Base-by-base conservation (phyloP, 2,888 invertebrate species). In the Heteropelma amictum region DNA sequence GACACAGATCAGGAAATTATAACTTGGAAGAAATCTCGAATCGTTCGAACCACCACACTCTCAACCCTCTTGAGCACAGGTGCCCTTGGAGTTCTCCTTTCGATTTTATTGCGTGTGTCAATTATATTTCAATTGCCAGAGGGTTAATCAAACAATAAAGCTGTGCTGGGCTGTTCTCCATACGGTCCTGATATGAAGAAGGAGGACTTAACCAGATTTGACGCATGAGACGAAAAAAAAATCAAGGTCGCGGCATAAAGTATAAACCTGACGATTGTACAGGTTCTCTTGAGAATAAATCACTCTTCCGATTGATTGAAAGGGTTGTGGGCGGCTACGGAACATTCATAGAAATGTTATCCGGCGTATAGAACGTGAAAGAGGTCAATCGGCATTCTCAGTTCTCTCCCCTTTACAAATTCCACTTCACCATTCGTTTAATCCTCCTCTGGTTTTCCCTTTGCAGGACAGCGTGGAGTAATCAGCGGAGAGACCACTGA, bases 271-370 rank as follows among this genome's bases (percentile, higher is more conserved):
- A 3, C 61, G 61, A 33, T 54, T 30, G 40, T 38, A 30, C 45
- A 65, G 56, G 64, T 60, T 58, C 51, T 33, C 42, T 58, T 19
- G 12, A n/a, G 40, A 38, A 45, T 64, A 3, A n/a, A 19, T 12
- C 38, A 70, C n/a, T n/a, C n/a, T n/a, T n/a, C n/a, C n/a, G 14
- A 78, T 79, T 75, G 80, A 82, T 80, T 49, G 78, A 78, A 78
- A 85, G 85, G 85, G 85, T 86, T 86, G 85, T 84, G 84, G 84
- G 84, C 83, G 86, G 84, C 85, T 81, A 85, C 84, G 84, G 83
- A 88, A 85, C 88, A 88, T 84, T 88, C 88, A 85, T 88, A 88
- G 88, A 88, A 88, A 88, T 87, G 87, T 80, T 82, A 88, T 79
- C 86, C 84, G 84, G 87, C 65, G 26, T 58, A 14, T 80, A 88